Evolutionary conservation across 2,888 invertebrate species (phyloP), one percentile per base, ranked within the genome.

Genomic region (Saturnia pavonia): DNA sequence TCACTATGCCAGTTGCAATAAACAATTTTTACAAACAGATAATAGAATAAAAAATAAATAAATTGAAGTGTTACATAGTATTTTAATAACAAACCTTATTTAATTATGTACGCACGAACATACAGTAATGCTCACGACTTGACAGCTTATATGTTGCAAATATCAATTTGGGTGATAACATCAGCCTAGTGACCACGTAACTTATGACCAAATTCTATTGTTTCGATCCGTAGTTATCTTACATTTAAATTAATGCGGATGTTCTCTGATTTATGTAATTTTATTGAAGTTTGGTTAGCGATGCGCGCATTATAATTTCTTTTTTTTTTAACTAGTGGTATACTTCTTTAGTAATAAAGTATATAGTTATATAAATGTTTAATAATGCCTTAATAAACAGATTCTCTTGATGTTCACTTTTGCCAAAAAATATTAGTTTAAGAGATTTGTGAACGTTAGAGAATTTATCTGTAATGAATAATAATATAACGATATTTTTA

Each of bases 101-200:
- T 88, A 87, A 88, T 86, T 83, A 84, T 81, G 85, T 84, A 84
- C 88, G 87, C 91, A 91, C 91, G 91, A 91, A 82, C 87, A 89
- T 82, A 84, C 84, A 83, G 82, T 83, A 83, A 85, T 81, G 85
- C 84, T 88, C 91, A 91, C 90, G 90, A 90, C 79, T 85, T 82
- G 82, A 80, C 85, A 85, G 78, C 81, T 79, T 84, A 84, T 84
- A 84, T 84, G 82, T 81, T 74, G 75, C 74, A 57, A 69, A 80
- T 79, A 80, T 78, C 83, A 85, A 85, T 85, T 88, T 85, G 80
- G 81, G 78, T 76, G 88, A 88, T 90, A 85, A 82, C 87, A 87
- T 88, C 88, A 76, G 74, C 77, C 74, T 72, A 27, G 14, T 60
- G 27, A 60, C 57, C 14, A 14, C 73, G n/a, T 65, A 65, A 65